Conservation (phyloP, 2,113 vertebrate genomes). For the Laticauda laticaudata region DNA sequence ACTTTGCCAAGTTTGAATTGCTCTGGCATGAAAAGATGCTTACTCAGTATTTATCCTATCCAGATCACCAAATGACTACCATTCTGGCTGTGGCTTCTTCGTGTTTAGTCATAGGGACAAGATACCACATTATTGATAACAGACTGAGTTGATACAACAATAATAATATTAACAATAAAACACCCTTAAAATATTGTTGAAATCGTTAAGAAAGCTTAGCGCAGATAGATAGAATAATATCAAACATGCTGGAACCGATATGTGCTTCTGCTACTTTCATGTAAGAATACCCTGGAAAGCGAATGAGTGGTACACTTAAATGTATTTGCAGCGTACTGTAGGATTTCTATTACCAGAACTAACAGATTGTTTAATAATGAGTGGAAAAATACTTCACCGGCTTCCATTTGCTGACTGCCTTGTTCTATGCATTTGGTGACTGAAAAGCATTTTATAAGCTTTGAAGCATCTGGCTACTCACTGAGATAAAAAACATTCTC, state of each 20-base stretch:
- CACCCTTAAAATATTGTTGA: neutral
- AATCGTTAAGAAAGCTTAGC: neutral
- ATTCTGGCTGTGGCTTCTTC: neutral
- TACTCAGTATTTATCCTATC: neutral
- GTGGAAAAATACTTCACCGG: neutral
- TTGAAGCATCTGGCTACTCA: neutral
- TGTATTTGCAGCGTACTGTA: neutral
- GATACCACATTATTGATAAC: neutral
- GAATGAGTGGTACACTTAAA: neutral
- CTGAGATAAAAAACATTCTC: conserved; percentile 23
- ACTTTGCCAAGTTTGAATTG: neutral
- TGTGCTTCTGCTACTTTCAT: neutral
- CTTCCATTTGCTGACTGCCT: neutral
- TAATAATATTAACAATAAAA: neutral
- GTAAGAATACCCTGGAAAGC: neutral
- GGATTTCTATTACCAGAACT: neutral
- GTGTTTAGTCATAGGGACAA: neutral
- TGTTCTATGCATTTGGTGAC: neutral
- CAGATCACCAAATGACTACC: neutral
- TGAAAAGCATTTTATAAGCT: neutral
- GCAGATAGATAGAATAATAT: neutral
- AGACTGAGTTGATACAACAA: too few relatives aligned
- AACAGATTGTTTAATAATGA: neutral
- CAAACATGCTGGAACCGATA: neutral
- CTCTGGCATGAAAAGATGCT: neutral